Evolutionary conservation across 2,888 invertebrate genomes (phyloP).

Genomic region (Pristionchus exspectatus): DNA sequence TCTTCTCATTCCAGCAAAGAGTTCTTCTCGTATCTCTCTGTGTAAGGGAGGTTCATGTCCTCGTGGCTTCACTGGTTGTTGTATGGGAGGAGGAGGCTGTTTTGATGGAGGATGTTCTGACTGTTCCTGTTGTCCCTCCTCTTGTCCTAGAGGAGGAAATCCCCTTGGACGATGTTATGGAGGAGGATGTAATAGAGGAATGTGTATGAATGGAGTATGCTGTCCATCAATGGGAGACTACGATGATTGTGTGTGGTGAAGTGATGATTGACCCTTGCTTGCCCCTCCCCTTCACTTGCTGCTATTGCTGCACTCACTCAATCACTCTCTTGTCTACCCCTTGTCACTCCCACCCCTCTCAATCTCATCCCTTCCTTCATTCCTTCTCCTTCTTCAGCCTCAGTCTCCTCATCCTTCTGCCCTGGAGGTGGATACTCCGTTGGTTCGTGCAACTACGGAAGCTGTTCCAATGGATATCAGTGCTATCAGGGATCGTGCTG

Average conservation of each 20-base stretch:
- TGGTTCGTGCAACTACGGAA: constrained; percentile 70
- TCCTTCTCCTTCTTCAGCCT: constrained; percentile 18
- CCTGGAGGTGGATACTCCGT: constrained; percentile 72
- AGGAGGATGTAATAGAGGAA: constrained; percentile 14
- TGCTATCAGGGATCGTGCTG: constrained; percentile 72
- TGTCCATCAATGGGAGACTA: constrained; percentile 52
- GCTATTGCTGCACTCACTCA: constrained; percentile 48
- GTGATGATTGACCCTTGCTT: constrained; percentile 28
- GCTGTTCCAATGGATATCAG: constrained; percentile 72
- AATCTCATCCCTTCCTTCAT: not conserved
- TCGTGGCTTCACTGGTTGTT: constrained; percentile 60
- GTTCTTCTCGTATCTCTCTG: constrained; percentile 11
- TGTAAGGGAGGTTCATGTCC: constrained; percentile 55
- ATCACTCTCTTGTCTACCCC: constrained; percentile 10
- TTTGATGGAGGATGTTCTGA: not conserved
- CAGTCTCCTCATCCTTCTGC: constrained; percentile 59
- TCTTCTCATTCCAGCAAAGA: constrained; percentile 19
- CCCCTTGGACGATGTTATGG: constrained; percentile 56
- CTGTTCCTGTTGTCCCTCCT: constrained; percentile 52
- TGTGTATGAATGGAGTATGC: constrained; percentile 59
- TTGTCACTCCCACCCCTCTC: not conserved
- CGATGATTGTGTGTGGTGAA: constrained; percentile 44
- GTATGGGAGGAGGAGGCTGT: constrained; percentile 47
- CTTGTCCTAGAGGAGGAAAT: constrained; percentile 52
- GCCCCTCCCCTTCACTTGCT: constrained; percentile 53